Conservation (phyloP, 1,140 invertebrate genomes). For the Drosophila grimshawi region DNA sequence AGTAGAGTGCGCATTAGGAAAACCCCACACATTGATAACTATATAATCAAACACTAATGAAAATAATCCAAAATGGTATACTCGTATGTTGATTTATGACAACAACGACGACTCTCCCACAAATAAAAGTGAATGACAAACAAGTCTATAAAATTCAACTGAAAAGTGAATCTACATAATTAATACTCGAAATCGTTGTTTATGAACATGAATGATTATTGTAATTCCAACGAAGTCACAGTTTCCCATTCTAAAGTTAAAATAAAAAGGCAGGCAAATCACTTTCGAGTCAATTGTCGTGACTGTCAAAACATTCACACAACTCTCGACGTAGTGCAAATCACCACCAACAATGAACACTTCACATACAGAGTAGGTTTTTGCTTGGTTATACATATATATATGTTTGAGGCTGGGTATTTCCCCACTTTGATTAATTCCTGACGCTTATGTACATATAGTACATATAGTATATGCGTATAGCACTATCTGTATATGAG, state of each 20-base stretch:
- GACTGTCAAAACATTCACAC: conserved; percentile 30
- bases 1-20: background rate
- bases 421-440: conserved; percentile 56
- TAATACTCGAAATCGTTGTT: conserved; percentile 9
- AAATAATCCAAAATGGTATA: background rate
- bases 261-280: background rate
- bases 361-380: background rate
- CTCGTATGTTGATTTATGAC: background rate
- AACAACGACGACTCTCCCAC: background rate
- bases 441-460: background rate
- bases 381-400: background rate
- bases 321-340: conserved; percentile 9
- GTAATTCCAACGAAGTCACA: conserved; percentile 50
- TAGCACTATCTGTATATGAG: conserved; percentile 13
- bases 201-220: conserved; percentile 60
- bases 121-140: conserved; percentile 3
- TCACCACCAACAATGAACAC: conserved; percentile 3
- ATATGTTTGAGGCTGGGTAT: conserved; percentile 45
- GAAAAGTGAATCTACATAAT: conserved; percentile 33
- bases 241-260: conserved; percentile 17
- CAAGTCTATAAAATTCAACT: background rate
- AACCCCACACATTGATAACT: conserved; percentile 1
- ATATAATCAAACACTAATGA: background rate
- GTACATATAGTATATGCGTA: background rate
- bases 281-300: conserved; percentile 47